Evolutionary conservation across 2,113 vertebrate genomes (phyloP).

Genomic region (Thamnophis sirtalis): DNA sequence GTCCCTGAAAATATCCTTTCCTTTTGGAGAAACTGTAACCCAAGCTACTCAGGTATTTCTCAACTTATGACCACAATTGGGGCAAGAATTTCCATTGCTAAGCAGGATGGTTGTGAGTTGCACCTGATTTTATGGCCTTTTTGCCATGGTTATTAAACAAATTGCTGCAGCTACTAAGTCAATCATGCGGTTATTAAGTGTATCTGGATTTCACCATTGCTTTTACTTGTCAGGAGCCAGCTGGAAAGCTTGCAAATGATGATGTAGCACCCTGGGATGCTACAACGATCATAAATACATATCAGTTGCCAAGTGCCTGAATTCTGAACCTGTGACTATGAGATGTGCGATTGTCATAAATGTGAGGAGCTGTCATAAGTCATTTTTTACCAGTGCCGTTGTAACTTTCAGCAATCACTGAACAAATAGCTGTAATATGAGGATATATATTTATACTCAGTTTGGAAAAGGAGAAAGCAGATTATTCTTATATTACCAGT

Average conservation of each 20-base stretch:
- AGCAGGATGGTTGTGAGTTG: not conserved
- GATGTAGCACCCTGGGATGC: not conserved
- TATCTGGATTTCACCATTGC: not conserved
- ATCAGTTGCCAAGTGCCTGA: too few species aligned
- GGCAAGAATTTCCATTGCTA: not conserved
- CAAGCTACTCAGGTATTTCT: not conserved
- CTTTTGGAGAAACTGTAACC: not conserved
- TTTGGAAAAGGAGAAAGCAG: not conserved
- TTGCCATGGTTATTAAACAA: not conserved
- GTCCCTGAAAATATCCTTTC: not conserved
- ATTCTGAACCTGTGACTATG: too few species aligned
- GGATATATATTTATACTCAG: not conserved
- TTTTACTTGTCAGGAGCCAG: not conserved
- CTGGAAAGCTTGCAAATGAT: not conserved
- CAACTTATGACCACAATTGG: not conserved
- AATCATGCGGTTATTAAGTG: not conserved
- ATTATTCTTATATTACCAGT: not conserved
- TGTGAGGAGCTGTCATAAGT: too few species aligned
- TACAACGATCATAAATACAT: too few species aligned
- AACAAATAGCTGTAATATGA: too few species aligned
- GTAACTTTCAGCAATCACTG: too few species aligned
- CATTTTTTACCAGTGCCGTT: too few species aligned
- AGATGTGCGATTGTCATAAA: too few species aligned
- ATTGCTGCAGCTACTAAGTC: not conserved
- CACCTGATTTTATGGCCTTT: not conserved